Evolutionary conservation across 1,140 invertebrate genomes (phyloP), one percentile per base, ranked within the genome.

Genomic region (Habropoda laboriosa): DNA sequence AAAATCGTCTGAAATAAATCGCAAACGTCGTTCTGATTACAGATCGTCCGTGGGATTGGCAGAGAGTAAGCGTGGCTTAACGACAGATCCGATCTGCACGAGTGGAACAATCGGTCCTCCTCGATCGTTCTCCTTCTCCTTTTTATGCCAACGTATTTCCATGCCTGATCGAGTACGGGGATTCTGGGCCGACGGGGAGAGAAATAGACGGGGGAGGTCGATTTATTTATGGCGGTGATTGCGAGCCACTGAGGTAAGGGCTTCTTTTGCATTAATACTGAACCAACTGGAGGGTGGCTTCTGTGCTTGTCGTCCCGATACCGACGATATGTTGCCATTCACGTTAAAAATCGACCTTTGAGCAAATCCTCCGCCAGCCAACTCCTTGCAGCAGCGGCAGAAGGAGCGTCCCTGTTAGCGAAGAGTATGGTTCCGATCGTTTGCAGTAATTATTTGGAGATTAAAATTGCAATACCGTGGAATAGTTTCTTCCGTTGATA

Each of bases 181-280:
- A 85, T 86, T 85, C 76, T 49, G 64, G 51, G 55, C 55, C 70
- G 81, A 86, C 71, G 68, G 74, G 51, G 85, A 84, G 74, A 83
- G 70, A 83, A 86, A 86, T 86, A 86, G 81, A 66, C 55, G 58
- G 79, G 45, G 51, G 45, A 77, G 83, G 40, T 60, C 86, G 83
- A 88, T 87, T 87, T 87, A 87, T 88, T 88, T 87, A 83, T 83
- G 83, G 76, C 80, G 74, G 72, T 81, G 87, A 88, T 88, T 86
- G 87, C 73, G 51, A 81, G 57, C 45, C 79, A 55, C 55, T 47
- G 66, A 81, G 78, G 74, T 49, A 51, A 83, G 58, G 81, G 60
- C 58, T 85, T 86, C 67, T 66, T 82, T 82, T 70, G 80, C 83
- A 86, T 86, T 87, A 88, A 87, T 87, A 77, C 78, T 49, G 55